Evolutionary conservation across 2,113 vertebrate species (phyloP), one percentile per base, ranked within the genome.

Genomic region (Lagopus leucura): DNA sequence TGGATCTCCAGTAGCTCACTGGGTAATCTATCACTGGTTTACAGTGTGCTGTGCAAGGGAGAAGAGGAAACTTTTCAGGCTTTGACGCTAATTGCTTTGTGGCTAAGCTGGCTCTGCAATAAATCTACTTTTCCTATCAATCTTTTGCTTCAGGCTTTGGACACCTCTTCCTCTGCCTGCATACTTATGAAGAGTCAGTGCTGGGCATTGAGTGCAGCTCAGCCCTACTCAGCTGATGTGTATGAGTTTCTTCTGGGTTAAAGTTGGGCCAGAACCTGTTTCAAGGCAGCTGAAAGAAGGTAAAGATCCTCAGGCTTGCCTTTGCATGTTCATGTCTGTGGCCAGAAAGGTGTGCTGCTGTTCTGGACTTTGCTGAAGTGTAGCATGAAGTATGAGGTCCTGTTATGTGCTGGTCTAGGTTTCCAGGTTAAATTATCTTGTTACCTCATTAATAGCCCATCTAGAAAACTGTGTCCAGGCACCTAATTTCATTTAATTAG

Each of bases 201-300:
- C 45, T 94, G 65, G 54, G 54, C 70, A 36, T 60, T 87, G 82
- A 69, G 73, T 42, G 60, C 73, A 81, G 72, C 65, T 92, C 58
- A 77, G 73, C 50, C 58, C 75, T 71, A 74, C 48, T 82, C 57
- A 77, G 47, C 76, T 83, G 55, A 86, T 67, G 57, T 78, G 36
- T 72, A 21, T 86, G 72, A 67, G 20, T 71, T 88, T 61, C 75
- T 90, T 48, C 69, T 80, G 78, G 66, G 60, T 16, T 92, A 67
- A 86, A 85, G 38, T 3, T 86, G 76, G 36, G 61, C 75, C 82
- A 95, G 69, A 86, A 88, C 22, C 60, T 75, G 60, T 93, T 92
- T 90, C 64, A 60, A 79, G 63, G 86, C 76, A 95, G 90, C 54
- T 91, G 79, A 32, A 86, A 88, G 86, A 83, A 93, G 82, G 69